phyloP scores from a whole-genome alignment of 2,888 invertebrate genomes.

The Zhuqinia jingwanae region DNA sequence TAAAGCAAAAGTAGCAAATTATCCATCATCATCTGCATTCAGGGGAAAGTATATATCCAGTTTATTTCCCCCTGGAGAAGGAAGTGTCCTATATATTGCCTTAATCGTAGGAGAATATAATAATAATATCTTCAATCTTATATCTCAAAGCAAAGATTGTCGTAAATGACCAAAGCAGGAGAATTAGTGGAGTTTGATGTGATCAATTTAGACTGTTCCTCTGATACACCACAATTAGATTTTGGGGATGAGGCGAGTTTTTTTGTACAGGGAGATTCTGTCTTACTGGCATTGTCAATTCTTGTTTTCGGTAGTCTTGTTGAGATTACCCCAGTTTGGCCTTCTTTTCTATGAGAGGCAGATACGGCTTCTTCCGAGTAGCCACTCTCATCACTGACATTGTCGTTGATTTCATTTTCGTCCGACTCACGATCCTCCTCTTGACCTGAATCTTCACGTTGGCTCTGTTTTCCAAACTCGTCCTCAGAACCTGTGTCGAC shows the following conservation, averaged over 20 bases:
- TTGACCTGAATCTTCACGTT: slow-evolving; percentile 68
- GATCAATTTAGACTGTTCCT: slow-evolving; percentile 42
- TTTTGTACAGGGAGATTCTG: slow-evolving; percentile 65
- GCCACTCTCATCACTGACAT: slow-evolving; percentile 94
- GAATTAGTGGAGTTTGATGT: slow-evolving; percentile 43
- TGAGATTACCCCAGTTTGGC: slow-evolving; percentile 55
- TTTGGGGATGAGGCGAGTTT: slow-evolving; percentile 43
- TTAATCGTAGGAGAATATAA: neutral
- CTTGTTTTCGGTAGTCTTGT: slow-evolving; percentile 40
- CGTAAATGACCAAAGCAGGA: slow-evolving; percentile 76
- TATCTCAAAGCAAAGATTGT: slow-evolving; percentile 78
- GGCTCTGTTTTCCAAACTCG: slow-evolving; percentile 73
- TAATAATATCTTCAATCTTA: slow-evolving; percentile 46
- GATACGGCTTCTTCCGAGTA: slow-evolving; percentile 86
- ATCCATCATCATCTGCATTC: neutral
- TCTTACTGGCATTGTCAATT: slow-evolving; percentile 43
- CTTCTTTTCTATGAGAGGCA: slow-evolving; percentile 54
- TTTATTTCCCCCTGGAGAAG: no score
- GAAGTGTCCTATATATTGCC: no score
- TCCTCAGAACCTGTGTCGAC: slow-evolving; percentile 72
- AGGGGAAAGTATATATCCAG: neutral
- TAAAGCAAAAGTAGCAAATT: slow-evolving; percentile 31
- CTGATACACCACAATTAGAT: slow-evolving; percentile 19
- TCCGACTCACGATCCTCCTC: slow-evolving; percentile 72
- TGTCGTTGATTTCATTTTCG: slow-evolving; percentile 84